Percentiles rank a stretch among this genome's conserved stretches.
Evolutionary conservation across 2,888 invertebrate genomes (phyloP).

Genomic region (Liposcelis brunnea): DNA sequence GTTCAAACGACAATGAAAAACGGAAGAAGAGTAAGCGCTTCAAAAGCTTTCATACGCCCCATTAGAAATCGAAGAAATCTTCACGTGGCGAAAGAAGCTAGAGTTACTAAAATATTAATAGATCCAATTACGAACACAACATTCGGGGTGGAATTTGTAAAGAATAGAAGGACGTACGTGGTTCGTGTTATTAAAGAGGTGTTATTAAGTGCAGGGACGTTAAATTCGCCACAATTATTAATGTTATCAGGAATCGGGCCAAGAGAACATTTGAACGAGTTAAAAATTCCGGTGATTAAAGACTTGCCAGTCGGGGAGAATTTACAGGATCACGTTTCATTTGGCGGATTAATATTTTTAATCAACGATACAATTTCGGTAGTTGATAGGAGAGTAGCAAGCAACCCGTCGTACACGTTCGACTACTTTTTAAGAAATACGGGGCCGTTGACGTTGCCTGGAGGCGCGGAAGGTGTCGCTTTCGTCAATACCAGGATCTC

Average conservation of each 20-base stretch:
- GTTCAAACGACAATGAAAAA: conserved; percentile 51
- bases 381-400: conserved; percentile 35
- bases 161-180: conserved; percentile 34
- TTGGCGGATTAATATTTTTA: conserved; percentile 52
- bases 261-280: conserved; percentile 35
- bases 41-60: conserved; percentile 60
- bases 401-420: conserved; percentile 37
- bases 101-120: conserved; percentile 48
- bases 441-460: conserved; percentile 59
- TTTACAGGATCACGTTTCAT: conserved; percentile 62
- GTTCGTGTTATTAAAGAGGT: conserved; percentile 52
- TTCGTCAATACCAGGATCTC: conserved; percentile 48
- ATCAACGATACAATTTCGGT: conserved; percentile 50
- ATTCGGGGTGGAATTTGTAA: conserved; percentile 50
- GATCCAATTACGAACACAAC: conserved; percentile 40
- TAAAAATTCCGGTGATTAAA: conserved; percentile 42
- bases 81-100: conserved; percentile 48
- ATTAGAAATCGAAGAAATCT: conserved; percentile 45
- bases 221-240: conserved; percentile 70
- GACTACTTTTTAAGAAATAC: conserved; percentile 41
- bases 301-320: conserved; percentile 64
- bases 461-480: conserved; percentile 59
- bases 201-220: conserved; percentile 59
- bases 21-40: conserved; percentile 60
- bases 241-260: conserved; percentile 76